Evolutionary conservation across 2,113 vertebrate genomes (phyloP).

Genomic region (Felis catus): F.catus_Fca126_mat1.0 CM031427.1:13890501-13891000

Average conservation of each 20-base stretch:
- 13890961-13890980: not conserved
- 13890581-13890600: constrained; percentile 47
- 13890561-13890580: constrained; percentile 12
- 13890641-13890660: constrained; percentile 4
- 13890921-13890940: not conserved
- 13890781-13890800: not conserved
- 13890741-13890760: constrained; percentile 56
- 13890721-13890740: constrained; percentile 68
- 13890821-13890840: not conserved
- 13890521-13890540: constrained; percentile 37
- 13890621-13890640: constrained; percentile 35
- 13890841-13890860: not conserved
- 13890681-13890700: constrained; percentile 49
- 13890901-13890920: accelerated
- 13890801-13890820: not conserved
- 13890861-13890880: not conserved
- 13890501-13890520: not conserved
- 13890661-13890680: constrained; percentile 28
- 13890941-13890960: accelerated
- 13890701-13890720: constrained; percentile 61
- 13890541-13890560: not conserved
- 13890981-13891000: not conserved
- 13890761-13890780: constrained; percentile 31
- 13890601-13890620: not conserved
- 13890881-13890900: not conserved